phyloP scores from a whole-genome alignment of 92 coral and sea anemone genomes.

The Nematostella vectensis region DNA sequence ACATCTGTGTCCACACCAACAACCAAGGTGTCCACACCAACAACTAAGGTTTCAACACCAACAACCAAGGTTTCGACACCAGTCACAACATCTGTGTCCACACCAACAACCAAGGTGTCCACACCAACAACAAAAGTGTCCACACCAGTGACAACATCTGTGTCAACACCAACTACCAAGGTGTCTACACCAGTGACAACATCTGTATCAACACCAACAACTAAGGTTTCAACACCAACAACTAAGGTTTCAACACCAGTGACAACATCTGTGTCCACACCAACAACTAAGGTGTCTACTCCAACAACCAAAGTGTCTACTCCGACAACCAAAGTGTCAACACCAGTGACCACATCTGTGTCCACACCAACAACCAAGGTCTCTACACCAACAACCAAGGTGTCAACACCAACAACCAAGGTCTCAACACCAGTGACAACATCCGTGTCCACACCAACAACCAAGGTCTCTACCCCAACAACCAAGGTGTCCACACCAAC shows the following conservation, averaged over 20 bases:
- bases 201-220: background rate
- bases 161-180: slow-evolving; percentile 9
- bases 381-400: background rate
- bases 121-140: background rate
- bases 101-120: background rate
- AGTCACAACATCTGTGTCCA: background rate
- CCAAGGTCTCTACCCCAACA: background rate
- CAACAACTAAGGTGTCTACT: slow-evolving; percentile 4
- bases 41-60: background rate
- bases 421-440: background rate
- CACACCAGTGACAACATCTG: slow-evolving; percentile 8
- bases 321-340: background rate
- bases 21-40: background rate
- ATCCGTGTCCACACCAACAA: background rate
- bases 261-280: slow-evolving; percentile 13
- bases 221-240: slow-evolving; percentile 5
- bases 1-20: slow-evolving; percentile 3
- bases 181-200: background rate
- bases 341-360: background rate
- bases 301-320: slow-evolving; percentile 10
- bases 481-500: slow-evolving; percentile 6
- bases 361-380: slow-evolving; percentile 8
- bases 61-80: background rate
- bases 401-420: background rate
- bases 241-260: slow-evolving; percentile 5